phyloP scores from a whole-genome alignment of 2,888 invertebrate species.

The Hesperia comma region DNA sequence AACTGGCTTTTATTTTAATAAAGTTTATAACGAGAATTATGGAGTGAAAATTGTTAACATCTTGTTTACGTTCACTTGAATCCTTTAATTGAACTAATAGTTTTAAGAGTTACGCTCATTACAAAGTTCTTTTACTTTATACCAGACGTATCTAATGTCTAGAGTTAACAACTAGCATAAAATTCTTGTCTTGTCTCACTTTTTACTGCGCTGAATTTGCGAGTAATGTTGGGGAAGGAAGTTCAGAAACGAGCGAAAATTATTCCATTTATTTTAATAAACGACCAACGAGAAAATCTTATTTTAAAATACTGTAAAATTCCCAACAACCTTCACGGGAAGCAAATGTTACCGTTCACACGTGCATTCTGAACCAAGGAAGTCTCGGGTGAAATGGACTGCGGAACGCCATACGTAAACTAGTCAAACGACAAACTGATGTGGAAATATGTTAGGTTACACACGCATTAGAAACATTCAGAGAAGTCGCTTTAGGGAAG shows the following conservation, averaged over 20 bases:
- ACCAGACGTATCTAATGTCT: too few relatives aligned
- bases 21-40: conserved; percentile 4
- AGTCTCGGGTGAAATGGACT: conserved; percentile 19
- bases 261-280: too few relatives aligned
- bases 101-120: too few relatives aligned
- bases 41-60: neutral
- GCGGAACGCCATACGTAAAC: conserved; percentile 27
- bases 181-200: too few relatives aligned
- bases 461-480: neutral
- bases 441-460: conserved; percentile 1
- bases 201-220: too few relatives aligned
- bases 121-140: too few relatives aligned
- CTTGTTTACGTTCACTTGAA: too few relatives aligned
- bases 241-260: too few relatives aligned
- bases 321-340: conserved; percentile 17
- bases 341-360: neutral
- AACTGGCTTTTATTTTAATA: conserved; percentile 5
- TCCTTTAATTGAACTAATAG: too few relatives aligned
- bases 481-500: too few relatives aligned
- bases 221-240: too few relatives aligned
- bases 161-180: too few relatives aligned
- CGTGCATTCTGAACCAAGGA: conserved; percentile 8
- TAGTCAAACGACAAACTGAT: conserved; percentile 8
- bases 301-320: neutral
- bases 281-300: neutral